Conservation (phyloP, 2,113 vertebrate genomes). For the Microtus pennsylvanicus region DNA sequence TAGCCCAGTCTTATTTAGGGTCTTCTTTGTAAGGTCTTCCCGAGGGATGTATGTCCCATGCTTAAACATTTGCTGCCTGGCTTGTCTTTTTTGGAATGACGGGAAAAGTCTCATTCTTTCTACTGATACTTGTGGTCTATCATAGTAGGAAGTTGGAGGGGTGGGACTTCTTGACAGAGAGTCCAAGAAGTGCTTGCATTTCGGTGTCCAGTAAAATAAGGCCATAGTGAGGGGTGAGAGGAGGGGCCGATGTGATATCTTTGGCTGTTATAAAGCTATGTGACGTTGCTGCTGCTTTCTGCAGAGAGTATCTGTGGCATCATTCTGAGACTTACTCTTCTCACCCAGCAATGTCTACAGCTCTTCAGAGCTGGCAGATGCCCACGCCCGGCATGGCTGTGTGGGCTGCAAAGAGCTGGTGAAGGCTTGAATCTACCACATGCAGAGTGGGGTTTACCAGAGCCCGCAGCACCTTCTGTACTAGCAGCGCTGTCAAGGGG, state of each 20-base stretch:
- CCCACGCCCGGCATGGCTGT: not conserved
- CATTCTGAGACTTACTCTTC: not conserved
- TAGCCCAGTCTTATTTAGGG: not conserved
- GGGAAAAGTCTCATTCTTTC: not conserved
- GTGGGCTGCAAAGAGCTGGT: not conserved
- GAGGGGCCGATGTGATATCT: not conserved
- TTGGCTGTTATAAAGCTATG: not conserved
- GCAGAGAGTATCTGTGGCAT: not conserved
- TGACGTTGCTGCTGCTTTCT: not conserved
- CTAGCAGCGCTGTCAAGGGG: not conserved
- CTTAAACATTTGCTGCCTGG: not conserved
- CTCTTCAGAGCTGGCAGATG: not conserved
- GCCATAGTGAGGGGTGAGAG: not conserved
- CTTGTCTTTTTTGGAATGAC: constrained; percentile 3
- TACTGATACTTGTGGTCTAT: not conserved
- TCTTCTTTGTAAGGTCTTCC: not conserved
- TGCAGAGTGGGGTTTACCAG: not conserved
- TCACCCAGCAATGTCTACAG: not conserved
- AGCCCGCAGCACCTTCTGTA: not conserved
- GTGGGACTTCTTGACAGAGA: not conserved
- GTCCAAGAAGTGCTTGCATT: not conserved
- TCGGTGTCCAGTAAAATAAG: not conserved
- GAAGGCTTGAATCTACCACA: not conserved
- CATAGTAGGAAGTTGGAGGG: not conserved
- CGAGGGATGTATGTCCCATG: not conserved